Conservation (phyloP, 2,113 vertebrate genomes). For the Stercorarius parasiticus region DNA sequence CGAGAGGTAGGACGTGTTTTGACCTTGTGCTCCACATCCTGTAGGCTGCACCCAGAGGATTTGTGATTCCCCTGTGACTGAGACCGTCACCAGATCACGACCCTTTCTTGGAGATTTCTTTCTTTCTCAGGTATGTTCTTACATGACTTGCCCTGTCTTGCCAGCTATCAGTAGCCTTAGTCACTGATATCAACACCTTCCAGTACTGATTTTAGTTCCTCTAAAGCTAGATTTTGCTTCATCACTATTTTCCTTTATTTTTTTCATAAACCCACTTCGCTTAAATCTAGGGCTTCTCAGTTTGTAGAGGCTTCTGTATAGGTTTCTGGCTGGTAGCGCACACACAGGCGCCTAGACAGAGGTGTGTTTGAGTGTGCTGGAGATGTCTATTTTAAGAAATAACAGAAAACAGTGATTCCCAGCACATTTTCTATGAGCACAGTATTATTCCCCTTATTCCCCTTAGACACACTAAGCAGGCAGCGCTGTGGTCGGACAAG, state of each 20-base stretch:
- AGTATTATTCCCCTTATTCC: background rate
- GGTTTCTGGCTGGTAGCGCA: background rate
- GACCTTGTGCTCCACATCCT: background rate
- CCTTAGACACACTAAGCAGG: background rate
- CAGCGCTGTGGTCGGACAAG: fast-evolving
- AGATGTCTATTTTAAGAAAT: background rate
- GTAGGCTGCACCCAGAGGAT: background rate
- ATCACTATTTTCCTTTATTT: background rate
- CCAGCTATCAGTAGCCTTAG: background rate
- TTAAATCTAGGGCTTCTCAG: background rate
- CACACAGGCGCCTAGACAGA: background rate
- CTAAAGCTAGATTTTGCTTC: background rate
- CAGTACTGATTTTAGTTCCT: background rate
- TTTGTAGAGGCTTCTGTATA: background rate
- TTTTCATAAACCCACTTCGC: background rate
- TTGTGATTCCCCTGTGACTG: background rate
- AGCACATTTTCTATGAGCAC: background rate
- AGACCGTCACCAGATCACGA: background rate
- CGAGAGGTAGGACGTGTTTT: background rate
- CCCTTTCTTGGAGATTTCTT: background rate
- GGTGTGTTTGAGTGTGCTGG: background rate
- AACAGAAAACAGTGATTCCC: background rate
- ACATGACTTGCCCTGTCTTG: background rate
- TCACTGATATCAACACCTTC: background rate
- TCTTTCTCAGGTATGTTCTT: background rate